Evolutionary conservation across 1,140 invertebrate species (phyloP), one percentile per base, ranked within the genome.

Genomic region (Chironomus striatipennis): DNA sequence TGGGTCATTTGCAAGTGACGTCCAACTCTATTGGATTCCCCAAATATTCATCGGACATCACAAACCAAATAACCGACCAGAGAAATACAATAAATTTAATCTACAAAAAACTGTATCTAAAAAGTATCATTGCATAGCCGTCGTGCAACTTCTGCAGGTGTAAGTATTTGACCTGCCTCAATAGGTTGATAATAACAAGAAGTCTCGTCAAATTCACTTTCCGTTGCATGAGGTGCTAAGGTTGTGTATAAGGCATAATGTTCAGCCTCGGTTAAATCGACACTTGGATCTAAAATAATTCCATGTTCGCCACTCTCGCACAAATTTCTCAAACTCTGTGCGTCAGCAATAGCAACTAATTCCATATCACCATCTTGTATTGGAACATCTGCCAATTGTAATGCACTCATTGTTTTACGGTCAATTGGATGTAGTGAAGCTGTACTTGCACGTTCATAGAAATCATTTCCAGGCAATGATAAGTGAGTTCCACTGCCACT

Each of bases 131-230:
- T n/a, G 10, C 10, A 4, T 34, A 34, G 24, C 34, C 24, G 15
- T 73, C 42, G 12, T 42, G 42, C 8, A 1, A 42, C 42, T 42
- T 73, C 42, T 7, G 82, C 80, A 7, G 81, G 81, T 0, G 81
- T 81, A 5, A 82, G 73, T 8, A 82, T 81, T 81, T 90, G 90
- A 42, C 89, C 88, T 18, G 88, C 91, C 80, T 94, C 92, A 9
- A 94, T 90, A 2, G 91, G 89, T 47, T 91, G 91, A 80, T 94
- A 94, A 81, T 93, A 94, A 81, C 90, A 91, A 24, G 91, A 93
- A 79, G 90, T 88, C 79, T 95, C 93, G 78, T 94, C 93, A 79
- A 94, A 94, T 79, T 95, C 93, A 8, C 92, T 93, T 17, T 86
- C 88, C 0, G 92, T 93, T 4, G 93, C 93, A 80, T 90, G 89